phyloP scores from a whole-genome alignment of 1,140 invertebrate genomes.

The Drosophila suzukii region DNA sequence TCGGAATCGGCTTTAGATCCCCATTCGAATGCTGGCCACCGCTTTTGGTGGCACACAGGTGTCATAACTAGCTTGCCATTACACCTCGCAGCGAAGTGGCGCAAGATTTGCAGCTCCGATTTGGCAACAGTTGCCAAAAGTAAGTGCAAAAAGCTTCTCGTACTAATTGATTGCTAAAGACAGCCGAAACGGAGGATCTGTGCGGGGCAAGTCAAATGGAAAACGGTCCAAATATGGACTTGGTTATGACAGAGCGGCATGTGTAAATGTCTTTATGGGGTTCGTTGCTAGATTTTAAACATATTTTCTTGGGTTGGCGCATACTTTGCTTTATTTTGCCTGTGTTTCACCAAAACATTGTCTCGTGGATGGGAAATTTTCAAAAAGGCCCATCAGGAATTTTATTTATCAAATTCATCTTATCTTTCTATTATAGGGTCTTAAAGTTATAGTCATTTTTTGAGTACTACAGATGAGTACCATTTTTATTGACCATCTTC shows the following conservation, averaged over 20 bases:
- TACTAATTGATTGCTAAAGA: slow-evolving; percentile 40
- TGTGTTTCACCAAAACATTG: too few species aligned
- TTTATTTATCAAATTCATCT: too few species aligned
- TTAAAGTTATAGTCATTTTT: too few species aligned
- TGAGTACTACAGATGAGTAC: too few species aligned
- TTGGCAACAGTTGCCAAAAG: slow-evolving; percentile 44
- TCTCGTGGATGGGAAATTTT: not conserved
- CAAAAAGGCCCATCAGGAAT: too few species aligned
- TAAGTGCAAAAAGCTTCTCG: slow-evolving; percentile 24
- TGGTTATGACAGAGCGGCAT: slow-evolving; percentile 11
- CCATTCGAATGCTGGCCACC: slow-evolving; percentile 14
- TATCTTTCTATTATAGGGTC: too few species aligned
- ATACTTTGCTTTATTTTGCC: too few species aligned
- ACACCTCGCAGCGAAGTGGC: slow-evolving; percentile 30
- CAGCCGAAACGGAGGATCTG: not conserved
- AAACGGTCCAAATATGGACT: slow-evolving; percentile 8
- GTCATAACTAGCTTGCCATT: slow-evolving; percentile 53
- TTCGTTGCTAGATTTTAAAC: not conserved
- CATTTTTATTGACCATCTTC: too few species aligned
- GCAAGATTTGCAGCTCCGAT: slow-evolving; percentile 19
- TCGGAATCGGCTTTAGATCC: not conserved
- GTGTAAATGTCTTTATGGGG: slow-evolving; percentile 12
- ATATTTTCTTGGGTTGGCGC: not conserved
- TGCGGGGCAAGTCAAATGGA: too few species aligned
- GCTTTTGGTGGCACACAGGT: slow-evolving; percentile 34